These are phyloP conservation scores for Cephus cinctus DNA, from an alignment of 1,140 invertebrate species.

Conservation along the genomic window DNA sequence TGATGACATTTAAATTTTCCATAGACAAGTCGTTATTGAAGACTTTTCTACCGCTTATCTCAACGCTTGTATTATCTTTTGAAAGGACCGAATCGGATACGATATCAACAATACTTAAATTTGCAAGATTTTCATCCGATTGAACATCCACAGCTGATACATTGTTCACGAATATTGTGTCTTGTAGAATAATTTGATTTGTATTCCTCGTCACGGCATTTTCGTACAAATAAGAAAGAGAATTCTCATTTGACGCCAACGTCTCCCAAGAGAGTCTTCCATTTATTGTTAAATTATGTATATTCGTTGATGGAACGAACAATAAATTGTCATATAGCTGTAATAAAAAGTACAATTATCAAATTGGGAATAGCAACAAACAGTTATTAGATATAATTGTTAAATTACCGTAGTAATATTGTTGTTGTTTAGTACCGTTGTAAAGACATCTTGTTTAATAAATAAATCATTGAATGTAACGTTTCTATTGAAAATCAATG, in stretches of 20 bases:
- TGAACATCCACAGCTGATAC: slow-evolving; percentile 6
- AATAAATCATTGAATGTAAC: slow-evolving; percentile 26
- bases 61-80: slow-evolving; percentile 13
- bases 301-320: slow-evolving; percentile 4
- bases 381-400: slow-evolving; percentile 1
- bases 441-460: slow-evolving; percentile 20
- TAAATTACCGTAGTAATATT: slow-evolving; percentile 19
- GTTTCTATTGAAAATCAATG: slow-evolving; percentile 20
- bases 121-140: slow-evolving; percentile 5
- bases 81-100: slow-evolving; percentile 26
- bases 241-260: neutral
- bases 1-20: slow-evolving; percentile 12
- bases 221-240: slow-evolving; percentile 19
- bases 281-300: slow-evolving; percentile 15
- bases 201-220: slow-evolving; percentile 31
- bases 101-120: slow-evolving; percentile 20
- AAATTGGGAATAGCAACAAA: neutral
- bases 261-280: slow-evolving; percentile 23
- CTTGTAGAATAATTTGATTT: slow-evolving; percentile 27
- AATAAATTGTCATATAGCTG: slow-evolving; percentile 22
- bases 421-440: slow-evolving; percentile 19
- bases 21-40: slow-evolving; percentile 24
- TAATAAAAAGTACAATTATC: slow-evolving; percentile 11
- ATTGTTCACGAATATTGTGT: slow-evolving; percentile 13
- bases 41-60: slow-evolving; percentile 28